Base-by-base conservation (phyloP, 1,140 invertebrate genomes). In the Trichoplusia ni region DNA sequence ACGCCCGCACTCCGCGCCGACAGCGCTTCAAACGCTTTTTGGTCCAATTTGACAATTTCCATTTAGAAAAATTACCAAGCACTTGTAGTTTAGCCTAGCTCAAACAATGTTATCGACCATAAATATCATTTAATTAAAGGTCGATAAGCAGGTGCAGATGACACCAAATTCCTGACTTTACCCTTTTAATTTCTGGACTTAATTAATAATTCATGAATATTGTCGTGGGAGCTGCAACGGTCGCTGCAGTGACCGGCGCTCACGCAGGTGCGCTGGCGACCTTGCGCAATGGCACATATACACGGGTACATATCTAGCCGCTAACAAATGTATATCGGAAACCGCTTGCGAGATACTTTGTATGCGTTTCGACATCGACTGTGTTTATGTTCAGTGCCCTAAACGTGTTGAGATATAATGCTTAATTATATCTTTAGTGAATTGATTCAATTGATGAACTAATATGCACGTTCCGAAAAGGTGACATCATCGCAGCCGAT, bases 231-330 rank as follows among this genome's bases (percentile, higher is more conserved):
- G 72, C 74, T 76, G 70, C 73, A 81, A 85, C 78, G 73, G 74
- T 70, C 73, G 67, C 38, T 75, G 72, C 69, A 73, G 74, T 71
- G 69, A 68, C 69, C 64, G 54, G 69, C 64, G 59, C 16, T 40
- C 62, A 58, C 71, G 79, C 83, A 79, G 75, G 76, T 81, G 81
- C 67, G 75, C 54, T 66, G 58, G 69, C 73, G 73, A 82, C 82
- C 79, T 86, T 82, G 80, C 77, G 80, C 75, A 83, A 84, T 81
- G 76, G 58, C 76, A 79, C 71, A 75, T 70, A 75, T 75, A 76
- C 68, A 68, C 54, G 25, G 35, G 27, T 67, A 75, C 67, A 67
- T 69, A 69, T 75, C 69, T 75, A 76, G 60, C 67, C 23, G 71
- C 68, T 62, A 69, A 77, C 69, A 71, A 66, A 74, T 68, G 47